Conservation (phyloP, 2,888 invertebrate species). For the Rapana venosa region DNA sequence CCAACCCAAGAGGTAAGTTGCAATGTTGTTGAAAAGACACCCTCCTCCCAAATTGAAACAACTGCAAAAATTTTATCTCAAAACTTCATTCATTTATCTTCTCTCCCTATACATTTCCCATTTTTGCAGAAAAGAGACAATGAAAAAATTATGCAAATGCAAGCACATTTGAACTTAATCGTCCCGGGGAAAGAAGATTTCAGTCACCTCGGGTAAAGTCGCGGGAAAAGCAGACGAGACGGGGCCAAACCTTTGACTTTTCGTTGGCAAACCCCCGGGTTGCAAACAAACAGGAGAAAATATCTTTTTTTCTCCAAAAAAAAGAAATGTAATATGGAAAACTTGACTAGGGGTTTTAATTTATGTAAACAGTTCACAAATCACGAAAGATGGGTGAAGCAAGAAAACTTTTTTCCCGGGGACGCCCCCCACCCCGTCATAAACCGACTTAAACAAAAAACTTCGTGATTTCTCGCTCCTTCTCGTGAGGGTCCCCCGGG, state of each 20-base stretch:
- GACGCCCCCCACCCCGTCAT: conserved; percentile 52
- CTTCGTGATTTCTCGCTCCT: conserved; percentile 5
- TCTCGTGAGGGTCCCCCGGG: not conserved
- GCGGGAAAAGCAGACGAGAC: not conserved
- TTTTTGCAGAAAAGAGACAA: no score
- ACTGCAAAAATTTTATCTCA: not conserved
- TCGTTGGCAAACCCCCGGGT: conserved; percentile 5
- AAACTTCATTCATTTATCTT: not conserved
- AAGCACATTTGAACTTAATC: not conserved
- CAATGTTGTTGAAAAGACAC: not conserved
- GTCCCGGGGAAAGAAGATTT: conserved; percentile 25
- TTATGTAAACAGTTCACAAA: not conserved
- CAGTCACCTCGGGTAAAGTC: not conserved
- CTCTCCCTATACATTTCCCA: no score
- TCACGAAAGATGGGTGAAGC: conserved; percentile 15
- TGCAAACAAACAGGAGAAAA: not conserved
- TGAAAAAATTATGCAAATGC: not conserved
- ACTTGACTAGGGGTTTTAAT: not conserved
- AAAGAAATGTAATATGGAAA: not conserved
- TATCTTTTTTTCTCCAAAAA: not conserved
- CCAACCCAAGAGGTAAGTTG: not conserved
- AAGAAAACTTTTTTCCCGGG: conserved; percentile 35
- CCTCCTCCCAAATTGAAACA: not conserved
- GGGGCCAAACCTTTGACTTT: conserved; percentile 41
- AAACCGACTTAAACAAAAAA: conserved; percentile 57